Base-by-base conservation (phyloP, 2,797 vertebrate species). In the Crocodylus rhombifer region DNA sequence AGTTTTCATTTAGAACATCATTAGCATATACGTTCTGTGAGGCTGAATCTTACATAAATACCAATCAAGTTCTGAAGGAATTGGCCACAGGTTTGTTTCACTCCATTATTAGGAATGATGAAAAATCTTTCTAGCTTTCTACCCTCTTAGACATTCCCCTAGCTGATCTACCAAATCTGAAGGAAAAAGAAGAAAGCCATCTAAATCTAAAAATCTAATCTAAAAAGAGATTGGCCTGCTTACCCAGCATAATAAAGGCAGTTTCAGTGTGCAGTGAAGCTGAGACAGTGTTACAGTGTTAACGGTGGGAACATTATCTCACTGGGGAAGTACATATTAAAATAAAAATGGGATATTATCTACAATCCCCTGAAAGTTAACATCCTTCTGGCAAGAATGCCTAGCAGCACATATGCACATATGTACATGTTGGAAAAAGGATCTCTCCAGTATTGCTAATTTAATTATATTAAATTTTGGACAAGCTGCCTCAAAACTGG, bases 141-240 rank as follows among this genome's bases (percentile, higher is more conserved):
- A 55, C 2, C 9, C 21, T 86, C 42, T 90, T 80, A 92, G 83
- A 14, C 3, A 91, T 90, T 95, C 78, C 77, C 73, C 56, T 90
- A 74, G 69, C 57, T 80, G 63, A 92, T 88, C 60, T 86, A 92
- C 78, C 64, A 84, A 55, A 90, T 67, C 12, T 76, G 58, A 86
- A 92, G 18, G 92, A 95, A 93, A 86, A 4, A 6, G 11, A 63
- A 4, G 64, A 94, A 86, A 77, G 30, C 90, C 80, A 92, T 91
- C 30, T 93, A 94, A 95, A 93, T 90, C 61, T 95, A 91, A 96
- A 95, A 86, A 93, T 80, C 42, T 93, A 95, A 95, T 95, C 83
- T 95, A 90, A 88, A 88, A 95, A 77, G 83, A 96, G 71, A 95
- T 94, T 95, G 85, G 28, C 75, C 62, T 96, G 76, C 83, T 96